These are phyloP conservation scores for Peromyscus polionotus DNA, from an alignment of 2,113 vertebrate species.

Conservation along the genomic window DNA sequence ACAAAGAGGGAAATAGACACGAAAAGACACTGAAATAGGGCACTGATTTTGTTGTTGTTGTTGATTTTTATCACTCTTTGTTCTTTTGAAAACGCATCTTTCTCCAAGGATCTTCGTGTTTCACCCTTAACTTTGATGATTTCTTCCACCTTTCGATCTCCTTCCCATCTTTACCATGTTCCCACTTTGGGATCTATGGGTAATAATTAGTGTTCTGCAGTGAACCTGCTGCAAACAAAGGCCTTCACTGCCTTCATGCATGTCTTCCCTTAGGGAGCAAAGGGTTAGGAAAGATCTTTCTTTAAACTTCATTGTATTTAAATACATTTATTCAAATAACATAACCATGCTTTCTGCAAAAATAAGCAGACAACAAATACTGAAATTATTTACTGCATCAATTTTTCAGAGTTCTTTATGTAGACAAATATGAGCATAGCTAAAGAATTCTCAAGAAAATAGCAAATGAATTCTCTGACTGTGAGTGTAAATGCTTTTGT, in stretches of 20 bases:
- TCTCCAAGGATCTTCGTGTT: not conserved
- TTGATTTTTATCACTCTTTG: not conserved
- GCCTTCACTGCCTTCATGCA: not conserved
- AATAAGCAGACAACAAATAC: not conserved
- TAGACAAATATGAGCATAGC: not conserved
- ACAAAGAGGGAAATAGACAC: conserved; percentile 13
- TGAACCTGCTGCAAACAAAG: not conserved
- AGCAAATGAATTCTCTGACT: not conserved
- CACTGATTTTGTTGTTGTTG: not conserved
- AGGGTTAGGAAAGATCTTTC: not conserved
- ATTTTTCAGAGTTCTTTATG: conserved; percentile 26
- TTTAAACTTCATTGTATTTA: conserved; percentile 48
- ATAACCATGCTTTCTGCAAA: not conserved
- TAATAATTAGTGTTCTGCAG: not conserved
- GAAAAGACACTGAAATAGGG: not conserved
- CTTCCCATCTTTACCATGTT: not conserved
- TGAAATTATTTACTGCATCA: conserved; percentile 44
- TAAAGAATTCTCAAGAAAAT: conserved; percentile 35
- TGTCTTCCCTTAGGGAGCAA: conserved; percentile 28
- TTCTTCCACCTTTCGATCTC: not conserved
- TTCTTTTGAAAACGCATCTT: not conserved
- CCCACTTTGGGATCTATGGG: not conserved
- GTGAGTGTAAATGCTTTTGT: conserved; percentile 38
- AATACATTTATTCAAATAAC: conserved; percentile 49
- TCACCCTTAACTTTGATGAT: not conserved